Conservation (phyloP, 2,888 invertebrate species). For the Willowsia nigromaculata region DNA sequence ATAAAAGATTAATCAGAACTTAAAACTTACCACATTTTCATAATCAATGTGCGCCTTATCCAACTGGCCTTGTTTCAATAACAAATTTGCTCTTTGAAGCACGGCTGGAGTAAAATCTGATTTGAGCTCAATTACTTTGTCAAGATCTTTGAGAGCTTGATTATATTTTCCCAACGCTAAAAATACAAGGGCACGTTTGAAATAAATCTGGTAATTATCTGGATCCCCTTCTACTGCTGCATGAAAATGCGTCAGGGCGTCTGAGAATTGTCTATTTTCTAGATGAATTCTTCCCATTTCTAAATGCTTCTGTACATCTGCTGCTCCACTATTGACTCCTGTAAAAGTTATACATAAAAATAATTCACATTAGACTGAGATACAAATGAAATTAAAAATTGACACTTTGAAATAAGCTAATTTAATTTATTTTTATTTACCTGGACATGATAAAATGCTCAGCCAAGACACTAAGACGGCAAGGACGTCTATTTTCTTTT, state of each 20-base stretch:
- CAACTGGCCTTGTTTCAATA: conserved; percentile 93
- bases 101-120: conserved; percentile 93
- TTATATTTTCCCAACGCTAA: conserved; percentile 97
- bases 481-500: conserved; percentile 73
- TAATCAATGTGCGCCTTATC: conserved; percentile 91
- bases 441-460: conserved; percentile 76
- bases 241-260: conserved; percentile 98
- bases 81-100: conserved; percentile 91
- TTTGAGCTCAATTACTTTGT: conserved; percentile 94
- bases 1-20: too few species aligned
- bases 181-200: conserved; percentile 96
- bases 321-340: conserved; percentile 87
- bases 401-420: conserved; percentile 23
- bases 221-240: conserved; percentile 98
- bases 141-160: conserved; percentile 96
- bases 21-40: conserved; percentile 91
- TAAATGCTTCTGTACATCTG: conserved; percentile 95
- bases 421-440: too few species aligned
- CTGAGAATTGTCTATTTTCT: conserved; percentile 94
- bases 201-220: conserved; percentile 96
- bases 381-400: not conserved
- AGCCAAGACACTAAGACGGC: conserved; percentile 76
- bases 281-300: conserved; percentile 95
- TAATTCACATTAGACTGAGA: too few species aligned
- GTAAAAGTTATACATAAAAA: conserved; percentile 78